Base-by-base conservation (phyloP, 1,140 invertebrate genomes). In the Trinorchestia longiramus region DNA sequence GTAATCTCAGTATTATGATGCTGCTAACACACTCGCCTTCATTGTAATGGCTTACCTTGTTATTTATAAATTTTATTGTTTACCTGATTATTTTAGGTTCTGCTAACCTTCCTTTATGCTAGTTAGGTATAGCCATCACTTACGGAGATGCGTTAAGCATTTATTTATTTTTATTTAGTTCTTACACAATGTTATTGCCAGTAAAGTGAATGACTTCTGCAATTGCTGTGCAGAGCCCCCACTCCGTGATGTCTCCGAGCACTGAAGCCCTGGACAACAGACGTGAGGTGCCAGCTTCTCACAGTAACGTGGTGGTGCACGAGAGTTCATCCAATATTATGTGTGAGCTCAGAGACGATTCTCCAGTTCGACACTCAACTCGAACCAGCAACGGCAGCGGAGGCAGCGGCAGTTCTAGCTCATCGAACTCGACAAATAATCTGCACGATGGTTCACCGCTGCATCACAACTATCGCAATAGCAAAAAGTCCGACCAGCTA, bases 341-440 rank as follows among this genome's bases (percentile, higher is more conserved):
- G 43, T 19, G 92, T 0, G 92, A 94, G 43, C 43, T 45, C 36
- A 19, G 92, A 40, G 92, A 94, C 92, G 92, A 94, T 43, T 94
- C 92, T 11, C 92, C 92, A 15, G 92, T 44, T 8, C 43, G 92
- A 8, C 92, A 45, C 92, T 8, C 92, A 0, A n/a, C 92, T 43
- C 92, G 92, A 42, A 47, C 92, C 43, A 94, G 92, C 92, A 94
- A 94, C 92, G 92, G 92, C 43, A 94, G 92, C 40, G 92, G 43
- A 19, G 44, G 92, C 44, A 40, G 92, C 92, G n/a, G 92, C 41
- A 47, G 44, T 47, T 90, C 88, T 42, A 36, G 44, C 43, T 90
- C 88, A 17, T 41, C 88, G 41, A 43, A 42, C 92, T 47, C 92
- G 0, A 19, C 92, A 19, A 94, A 94, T 28, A 43, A 94, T 43